Percentiles rank a stretch among this genome's conserved stretches.
phyloP scores from a whole-genome alignment of 2,113 vertebrate species.

The Uria lomvia region DNA sequence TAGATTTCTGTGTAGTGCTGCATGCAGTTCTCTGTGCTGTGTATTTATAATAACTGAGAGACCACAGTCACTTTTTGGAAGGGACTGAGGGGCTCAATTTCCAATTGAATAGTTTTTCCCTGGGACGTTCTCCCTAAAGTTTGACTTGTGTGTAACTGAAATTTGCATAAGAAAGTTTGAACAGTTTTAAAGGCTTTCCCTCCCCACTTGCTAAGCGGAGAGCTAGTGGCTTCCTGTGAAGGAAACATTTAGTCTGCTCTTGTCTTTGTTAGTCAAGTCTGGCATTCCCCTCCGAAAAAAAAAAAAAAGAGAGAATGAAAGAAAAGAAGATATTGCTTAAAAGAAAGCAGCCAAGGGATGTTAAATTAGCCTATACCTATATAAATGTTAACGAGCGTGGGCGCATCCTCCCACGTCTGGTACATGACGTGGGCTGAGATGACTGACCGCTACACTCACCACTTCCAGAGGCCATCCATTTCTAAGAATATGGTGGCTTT shows the following conservation, averaged over 20 bases:
- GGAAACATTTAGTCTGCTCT: slow-evolving; percentile 65
- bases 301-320: not conserved
- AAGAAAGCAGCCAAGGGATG: not conserved
- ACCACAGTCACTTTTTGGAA: not conserved
- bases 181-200: slow-evolving; percentile 28
- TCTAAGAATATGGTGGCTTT: slow-evolving; percentile 15
- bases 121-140: not conserved
- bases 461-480: not conserved
- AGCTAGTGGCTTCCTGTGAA: slow-evolving; percentile 72
- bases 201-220: slow-evolving; percentile 23
- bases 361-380: not conserved
- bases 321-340: not conserved
- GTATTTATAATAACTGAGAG: not conserved
- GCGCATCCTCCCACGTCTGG: not conserved
- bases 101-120: not conserved
- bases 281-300: slow-evolving; percentile 56
- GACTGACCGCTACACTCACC: not conserved
- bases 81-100: not conserved
- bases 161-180: slow-evolving; percentile 51
- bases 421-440: not conserved
- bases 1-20: not conserved
- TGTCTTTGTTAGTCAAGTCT: slow-evolving; percentile 69
- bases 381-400: not conserved
- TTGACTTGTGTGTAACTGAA: not conserved
- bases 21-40: not conserved